phyloP scores from a whole-genome alignment of 1,140 invertebrate genomes.

The Chrysomallon squamiferum region DNA sequence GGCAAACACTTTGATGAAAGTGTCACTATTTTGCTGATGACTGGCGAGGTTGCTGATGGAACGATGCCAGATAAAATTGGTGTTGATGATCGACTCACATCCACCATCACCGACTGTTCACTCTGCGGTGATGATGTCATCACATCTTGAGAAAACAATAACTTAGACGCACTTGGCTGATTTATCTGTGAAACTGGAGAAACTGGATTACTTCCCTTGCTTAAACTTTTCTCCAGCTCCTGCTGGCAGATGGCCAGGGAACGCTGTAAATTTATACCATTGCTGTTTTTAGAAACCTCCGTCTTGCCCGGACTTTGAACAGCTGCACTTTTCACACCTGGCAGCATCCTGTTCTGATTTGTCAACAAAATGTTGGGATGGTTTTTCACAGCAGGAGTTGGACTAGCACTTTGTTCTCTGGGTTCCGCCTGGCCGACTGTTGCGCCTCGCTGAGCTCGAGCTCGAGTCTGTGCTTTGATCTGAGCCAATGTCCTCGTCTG shows the following conservation, averaged over 20 bases:
- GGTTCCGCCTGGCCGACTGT: constrained; percentile 16
- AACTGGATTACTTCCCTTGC: not conserved
- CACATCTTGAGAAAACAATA: constrained; percentile 30
- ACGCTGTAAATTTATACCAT: constrained; percentile 85
- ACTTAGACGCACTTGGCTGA: constrained; percentile 40
- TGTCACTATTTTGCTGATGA: not conserved
- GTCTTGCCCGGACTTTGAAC: not conserved
- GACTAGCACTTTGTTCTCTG: not conserved
- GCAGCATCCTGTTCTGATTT: constrained; percentile 11
- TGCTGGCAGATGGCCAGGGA: constrained; percentile 96
- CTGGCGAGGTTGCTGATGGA: not conserved
- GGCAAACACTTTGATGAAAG: not conserved
- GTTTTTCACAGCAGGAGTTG: constrained; percentile 15
- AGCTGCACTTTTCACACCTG: constrained; percentile 12
- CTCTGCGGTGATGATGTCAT: constrained; percentile 1
- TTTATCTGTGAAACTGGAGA: constrained; percentile 8
- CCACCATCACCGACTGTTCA: not conserved
- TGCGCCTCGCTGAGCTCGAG: constrained; percentile 34
- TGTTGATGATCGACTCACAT: constrained; percentile 2
- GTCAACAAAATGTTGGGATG: constrained; percentile 43
- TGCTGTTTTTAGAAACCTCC: constrained; percentile 20
- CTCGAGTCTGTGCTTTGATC: constrained; percentile 58
- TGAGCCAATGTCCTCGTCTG: constrained; percentile 56
- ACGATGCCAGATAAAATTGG: not conserved
- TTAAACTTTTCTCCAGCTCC: constrained; percentile 75